Evolutionary conservation across 2,888 invertebrate species (phyloP).

Genomic region (Brachyptera putata): DNA sequence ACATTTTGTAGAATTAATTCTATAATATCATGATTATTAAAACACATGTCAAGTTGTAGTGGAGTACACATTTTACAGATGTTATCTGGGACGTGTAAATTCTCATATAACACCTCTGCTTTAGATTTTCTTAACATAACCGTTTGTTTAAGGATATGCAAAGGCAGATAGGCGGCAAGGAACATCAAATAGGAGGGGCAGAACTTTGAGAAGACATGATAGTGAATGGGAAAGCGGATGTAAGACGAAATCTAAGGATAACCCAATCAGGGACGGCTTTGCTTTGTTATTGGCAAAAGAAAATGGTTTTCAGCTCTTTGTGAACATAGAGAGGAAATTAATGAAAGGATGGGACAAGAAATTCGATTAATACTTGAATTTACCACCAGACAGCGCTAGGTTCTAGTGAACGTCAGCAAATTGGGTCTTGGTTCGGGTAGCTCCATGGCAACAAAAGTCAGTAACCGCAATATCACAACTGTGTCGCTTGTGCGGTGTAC

Average conservation of each 20-base stretch:
- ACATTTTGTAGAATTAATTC: no score
- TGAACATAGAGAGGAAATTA: not conserved
- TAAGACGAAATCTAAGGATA: slow-evolving; percentile 10
- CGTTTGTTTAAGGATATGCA: no score
- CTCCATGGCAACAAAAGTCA: no score
- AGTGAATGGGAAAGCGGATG: slow-evolving; percentile 15
- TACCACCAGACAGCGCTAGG: not conserved
- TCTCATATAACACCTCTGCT: no score
- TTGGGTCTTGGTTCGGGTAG: no score
- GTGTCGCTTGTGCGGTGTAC: no score
- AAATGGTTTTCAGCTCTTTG: slow-evolving; percentile 3
- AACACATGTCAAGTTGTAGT: no score
- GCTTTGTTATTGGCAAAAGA: slow-evolving; percentile 20
- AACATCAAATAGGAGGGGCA: slow-evolving; percentile 13
- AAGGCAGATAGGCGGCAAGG: not conserved
- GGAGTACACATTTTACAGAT: no score
- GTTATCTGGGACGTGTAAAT: no score
- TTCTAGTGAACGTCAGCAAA: not conserved
- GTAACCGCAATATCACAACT: no score
- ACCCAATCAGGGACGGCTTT: slow-evolving; percentile 13
- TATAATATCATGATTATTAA: no score
- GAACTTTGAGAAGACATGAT: slow-evolving; percentile 17
- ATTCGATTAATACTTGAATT: slow-evolving; percentile 5
- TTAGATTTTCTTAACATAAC: no score
- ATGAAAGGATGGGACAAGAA: not conserved